A percentile compares a stretch with the other conserved stretches of the same genome.
Conservation (phyloP, 2,888 invertebrate species). For the Zeuzera pyrina region DNA sequence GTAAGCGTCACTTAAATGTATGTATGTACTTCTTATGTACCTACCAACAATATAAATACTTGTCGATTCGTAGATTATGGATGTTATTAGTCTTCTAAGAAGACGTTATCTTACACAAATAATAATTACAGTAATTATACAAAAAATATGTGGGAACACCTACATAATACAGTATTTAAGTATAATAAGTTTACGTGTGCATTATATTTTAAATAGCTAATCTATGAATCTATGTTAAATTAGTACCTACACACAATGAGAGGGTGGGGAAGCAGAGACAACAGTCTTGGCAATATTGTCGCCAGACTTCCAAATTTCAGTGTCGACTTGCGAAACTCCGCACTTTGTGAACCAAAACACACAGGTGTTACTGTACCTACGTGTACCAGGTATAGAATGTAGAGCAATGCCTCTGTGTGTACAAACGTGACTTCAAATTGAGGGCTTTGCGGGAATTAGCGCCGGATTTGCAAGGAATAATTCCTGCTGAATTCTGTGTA, state of each 20-base stretch:
- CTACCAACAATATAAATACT: no score
- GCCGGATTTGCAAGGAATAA: conserved; percentile 50
- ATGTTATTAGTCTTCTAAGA: no score
- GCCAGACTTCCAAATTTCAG: conserved; percentile 59
- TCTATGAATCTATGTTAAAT: background rate
- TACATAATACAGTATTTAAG: no score
- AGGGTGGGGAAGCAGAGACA: conserved; percentile 16
- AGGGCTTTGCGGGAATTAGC: conserved; percentile 55
- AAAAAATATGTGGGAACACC: no score
- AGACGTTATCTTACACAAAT: no score
- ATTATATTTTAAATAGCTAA: no score
- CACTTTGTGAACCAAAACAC: conserved; percentile 36
- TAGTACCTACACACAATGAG: background rate
- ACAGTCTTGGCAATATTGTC: conserved; percentile 62
- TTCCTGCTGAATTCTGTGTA: conserved; percentile 23
- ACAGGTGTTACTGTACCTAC: conserved; percentile 37
- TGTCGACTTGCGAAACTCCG: conserved; percentile 67
- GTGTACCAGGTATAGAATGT: conserved; percentile 8
- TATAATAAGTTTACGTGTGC: no score
- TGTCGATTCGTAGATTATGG: no score
- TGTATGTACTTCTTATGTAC: no score
- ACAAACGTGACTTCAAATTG: conserved; percentile 49
- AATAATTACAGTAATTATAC: no score
- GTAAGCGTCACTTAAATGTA: no score
- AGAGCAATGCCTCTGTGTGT: conserved; percentile 16